These are phyloP conservation scores for Neogobius melanostomus DNA, from an alignment of 2,113 vertebrate genomes.

Conservation along the genomic window DNA sequence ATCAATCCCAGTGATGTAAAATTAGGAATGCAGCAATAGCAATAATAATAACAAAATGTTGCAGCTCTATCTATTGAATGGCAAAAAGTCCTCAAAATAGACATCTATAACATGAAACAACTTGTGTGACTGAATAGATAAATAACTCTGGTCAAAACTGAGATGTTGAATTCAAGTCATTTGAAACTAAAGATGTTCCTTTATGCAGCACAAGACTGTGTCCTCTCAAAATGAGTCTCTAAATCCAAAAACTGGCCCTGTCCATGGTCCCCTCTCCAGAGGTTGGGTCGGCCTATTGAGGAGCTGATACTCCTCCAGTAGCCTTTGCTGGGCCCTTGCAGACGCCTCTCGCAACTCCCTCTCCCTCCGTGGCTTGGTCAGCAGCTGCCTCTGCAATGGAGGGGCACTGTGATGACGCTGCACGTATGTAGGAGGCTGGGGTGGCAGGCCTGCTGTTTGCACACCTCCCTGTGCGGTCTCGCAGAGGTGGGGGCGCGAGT, in stretches of 20 bases:
- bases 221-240: background rate
- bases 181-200: background rate
- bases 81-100: no score
- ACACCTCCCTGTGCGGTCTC: background rate
- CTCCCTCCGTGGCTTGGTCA: slow-evolving; percentile 21
- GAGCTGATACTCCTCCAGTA: slow-evolving; percentile 52
- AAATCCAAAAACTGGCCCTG: slow-evolving; percentile 78
- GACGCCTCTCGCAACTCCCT: slow-evolving; percentile 13
- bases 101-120: no score
- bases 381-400: slow-evolving; percentile 37
- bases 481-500: background rate
- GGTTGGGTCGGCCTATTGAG: slow-evolving; percentile 43
- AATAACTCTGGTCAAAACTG: background rate
- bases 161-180: no score
- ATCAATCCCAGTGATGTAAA: no score
- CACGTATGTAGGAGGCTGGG: slow-evolving; percentile 5
- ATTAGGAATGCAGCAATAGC: no score
- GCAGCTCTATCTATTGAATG: no score
- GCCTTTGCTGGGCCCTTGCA: slow-evolving; percentile 15
- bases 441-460: background rate
- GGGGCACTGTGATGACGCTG: slow-evolving; percentile 37
- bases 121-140: no score
- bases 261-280: slow-evolving; percentile 50
- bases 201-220: background rate
- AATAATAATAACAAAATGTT: no score